These are phyloP conservation scores for Pampus argenteus DNA, from an alignment of 2,797 vertebrate genomes.

Conservation along the genomic window DNA sequence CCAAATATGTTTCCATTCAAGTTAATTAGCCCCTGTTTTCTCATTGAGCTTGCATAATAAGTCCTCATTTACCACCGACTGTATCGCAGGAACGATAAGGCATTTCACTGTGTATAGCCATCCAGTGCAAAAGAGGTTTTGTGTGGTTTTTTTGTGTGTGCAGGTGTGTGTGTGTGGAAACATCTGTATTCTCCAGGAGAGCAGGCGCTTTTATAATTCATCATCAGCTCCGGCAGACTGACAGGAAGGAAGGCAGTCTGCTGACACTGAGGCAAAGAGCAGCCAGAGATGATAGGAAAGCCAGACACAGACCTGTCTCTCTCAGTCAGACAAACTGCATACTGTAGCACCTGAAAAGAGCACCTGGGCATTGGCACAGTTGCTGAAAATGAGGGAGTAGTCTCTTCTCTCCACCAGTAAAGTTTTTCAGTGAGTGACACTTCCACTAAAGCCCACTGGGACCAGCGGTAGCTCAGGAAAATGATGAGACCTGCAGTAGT, in stretches of 20 bases:
- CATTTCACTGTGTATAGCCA: slow-evolving; percentile 34
- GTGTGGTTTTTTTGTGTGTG: slow-evolving; percentile 3
- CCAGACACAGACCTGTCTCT: slow-evolving; percentile 74
- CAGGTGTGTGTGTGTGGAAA: slow-evolving; percentile 44
- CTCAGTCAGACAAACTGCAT: slow-evolving; percentile 77
- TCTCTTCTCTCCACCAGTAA: slow-evolving; percentile 52
- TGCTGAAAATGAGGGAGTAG: slow-evolving; percentile 65
- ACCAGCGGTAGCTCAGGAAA: slow-evolving; percentile 61
- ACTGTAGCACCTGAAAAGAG: slow-evolving; percentile 72
- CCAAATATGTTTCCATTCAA: slow-evolving; percentile 64
- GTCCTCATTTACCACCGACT: slow-evolving; percentile 55
- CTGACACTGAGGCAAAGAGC: slow-evolving; percentile 78
- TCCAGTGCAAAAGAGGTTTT: slow-evolving; percentile 13
- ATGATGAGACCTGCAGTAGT: slow-evolving; percentile 59
- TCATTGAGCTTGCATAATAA: slow-evolving; percentile 63
- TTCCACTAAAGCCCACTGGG: slow-evolving; percentile 64
- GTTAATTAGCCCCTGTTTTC: slow-evolving; percentile 71
- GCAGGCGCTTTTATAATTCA: slow-evolving; percentile 80
- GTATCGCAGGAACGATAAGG: slow-evolving; percentile 46
- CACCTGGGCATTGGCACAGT: slow-evolving; percentile 71
- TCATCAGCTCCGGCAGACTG: slow-evolving; percentile 80
- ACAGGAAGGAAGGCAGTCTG: slow-evolving; percentile 76
- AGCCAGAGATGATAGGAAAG: slow-evolving; percentile 71
- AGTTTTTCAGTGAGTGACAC: slow-evolving; percentile 75
- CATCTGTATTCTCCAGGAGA: slow-evolving; percentile 81